phyloP scores from a whole-genome alignment of 2,888 invertebrate species.

The Rhorus exstirpatorius region DNA sequence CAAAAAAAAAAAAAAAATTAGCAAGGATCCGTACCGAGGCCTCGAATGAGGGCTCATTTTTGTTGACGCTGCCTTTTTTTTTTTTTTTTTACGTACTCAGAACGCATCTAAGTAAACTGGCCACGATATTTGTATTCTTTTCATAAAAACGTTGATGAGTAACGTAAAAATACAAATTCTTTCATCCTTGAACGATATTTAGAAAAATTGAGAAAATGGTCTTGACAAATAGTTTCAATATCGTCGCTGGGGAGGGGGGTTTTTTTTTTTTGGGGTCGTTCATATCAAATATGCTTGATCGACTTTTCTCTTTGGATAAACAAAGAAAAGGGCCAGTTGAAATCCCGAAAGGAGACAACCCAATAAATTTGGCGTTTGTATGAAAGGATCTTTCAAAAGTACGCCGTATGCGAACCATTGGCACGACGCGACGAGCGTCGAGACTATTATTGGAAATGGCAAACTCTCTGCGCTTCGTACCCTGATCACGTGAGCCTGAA shows the following conservation, averaged over 20 bases:
- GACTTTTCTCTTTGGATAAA: conserved; percentile 88
- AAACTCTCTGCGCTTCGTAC: conserved; percentile 94
- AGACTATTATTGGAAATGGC: conserved; percentile 94
- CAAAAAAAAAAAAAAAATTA: too few relatives aligned
- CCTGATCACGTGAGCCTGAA: conserved; percentile 91
- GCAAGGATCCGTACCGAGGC: too few relatives aligned
- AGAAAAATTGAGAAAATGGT: neutral
- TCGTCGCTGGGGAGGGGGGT: neutral
- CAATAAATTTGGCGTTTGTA: conserved; percentile 93
- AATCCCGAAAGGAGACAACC: conserved; percentile 91
- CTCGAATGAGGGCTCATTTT: too few relatives aligned
- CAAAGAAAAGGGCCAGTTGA: conserved; percentile 92
- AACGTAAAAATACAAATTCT: neutral
- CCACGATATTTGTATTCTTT: too few relatives aligned
- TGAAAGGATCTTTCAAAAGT: conserved; percentile 92
- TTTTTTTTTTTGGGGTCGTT: conserved; percentile 43
- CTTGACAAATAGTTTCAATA: neutral
- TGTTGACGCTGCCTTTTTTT: too few relatives aligned
- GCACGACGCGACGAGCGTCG: conserved; percentile 93
- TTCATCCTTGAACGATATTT: too few relatives aligned
- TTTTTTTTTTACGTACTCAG: neutral
- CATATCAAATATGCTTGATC: conserved; percentile 79
- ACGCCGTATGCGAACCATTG: conserved; percentile 95
- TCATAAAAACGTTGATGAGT: too few relatives aligned
- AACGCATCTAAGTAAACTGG: neutral